Evolutionary conservation across 2,888 invertebrate species (phyloP), one percentile per base, ranked within the genome.

Genomic region (Acleris sparsana): DNA sequence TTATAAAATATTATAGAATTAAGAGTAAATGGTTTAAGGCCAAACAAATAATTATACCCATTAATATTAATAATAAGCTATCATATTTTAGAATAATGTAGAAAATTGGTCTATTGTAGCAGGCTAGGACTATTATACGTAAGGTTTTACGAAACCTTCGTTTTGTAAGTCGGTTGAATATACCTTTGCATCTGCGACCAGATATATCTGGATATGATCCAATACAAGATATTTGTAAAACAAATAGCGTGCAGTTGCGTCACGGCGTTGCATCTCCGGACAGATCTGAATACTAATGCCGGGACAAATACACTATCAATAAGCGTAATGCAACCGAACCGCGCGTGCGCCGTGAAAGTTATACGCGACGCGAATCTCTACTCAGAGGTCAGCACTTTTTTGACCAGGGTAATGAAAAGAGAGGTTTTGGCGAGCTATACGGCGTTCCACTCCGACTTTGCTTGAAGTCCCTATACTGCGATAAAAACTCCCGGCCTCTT

Each of bases 301-400:
- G 6, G 46, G 49, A 74, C 71, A 78, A 78, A 72, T 73, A 75
- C 73, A 71, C 77, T 75, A 76, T 80, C 79, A 75, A 78, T 79
- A 79, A 77, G 80, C 79, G 80, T 80, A 71, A 72, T 75, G 72
- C 69, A 80, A 79, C 75, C 70, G 77, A 80, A 85, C 61, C 68
- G 75, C 73, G 82, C 84, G 82, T 83, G 82, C 78, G 74, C 18
- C 60, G 88, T 70, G 89, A 89, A 89, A 89, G 89, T 85, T 71
- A 78, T 75, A 85, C 87, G 86, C 77, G 83, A 69, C 63, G 61
- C 65, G 86, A 80, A 86, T 88, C 72, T 58, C 70, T 57, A 57
- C 60, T 6, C 29, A 68, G 69, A 70, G 68, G 59, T 67, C 73
- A 55, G 29, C 73, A 70, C 52, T 17, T 22, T 52, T 53, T 39